Evolutionary conservation across 2,888 invertebrate species (phyloP).

Genomic region (Macrosiphum euphorbiae): DNA sequence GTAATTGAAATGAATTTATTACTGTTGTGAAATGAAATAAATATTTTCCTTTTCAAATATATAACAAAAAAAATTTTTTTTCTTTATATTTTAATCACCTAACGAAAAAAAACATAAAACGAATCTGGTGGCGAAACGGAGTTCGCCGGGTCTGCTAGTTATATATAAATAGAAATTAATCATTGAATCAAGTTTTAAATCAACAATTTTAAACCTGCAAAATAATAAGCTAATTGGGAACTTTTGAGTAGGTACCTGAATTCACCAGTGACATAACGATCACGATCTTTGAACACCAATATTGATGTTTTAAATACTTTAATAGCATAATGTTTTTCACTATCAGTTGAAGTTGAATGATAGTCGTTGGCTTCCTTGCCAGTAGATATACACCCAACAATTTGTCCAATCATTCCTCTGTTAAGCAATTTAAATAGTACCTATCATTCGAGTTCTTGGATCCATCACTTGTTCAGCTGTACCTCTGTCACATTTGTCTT

Average conservation of each 20-base stretch:
- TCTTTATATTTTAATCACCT: too few relatives aligned
- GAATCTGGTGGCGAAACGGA: too few relatives aligned
- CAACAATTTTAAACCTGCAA: background rate
- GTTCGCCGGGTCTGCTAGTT: too few relatives aligned
- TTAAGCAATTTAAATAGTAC: conserved; percentile 92
- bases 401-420: conserved; percentile 84
- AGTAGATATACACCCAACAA: conserved; percentile 98
- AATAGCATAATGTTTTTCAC: conserved; percentile 79
- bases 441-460: conserved; percentile 95
- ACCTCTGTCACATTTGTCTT: conserved; percentile 95
- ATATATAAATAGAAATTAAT: background rate
- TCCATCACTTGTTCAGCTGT: conserved; percentile 99
- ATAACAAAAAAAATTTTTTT: too few relatives aligned
- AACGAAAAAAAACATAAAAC: too few relatives aligned
- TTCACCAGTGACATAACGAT: conserved; percentile 97
- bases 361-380: conserved; percentile 99
- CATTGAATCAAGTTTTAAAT: background rate
- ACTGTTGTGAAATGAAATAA: too few relatives aligned
- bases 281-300: conserved; percentile 95
- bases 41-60: too few relatives aligned
- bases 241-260: conserved; percentile 74
- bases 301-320: conserved; percentile 99
- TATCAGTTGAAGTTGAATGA: conserved; percentile 78
- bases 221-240: background rate
- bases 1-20: too few relatives aligned